A percentile compares a stretch with the other conserved stretches of the same genome.
Evolutionary conservation across 2,888 invertebrate species (phyloP).

Genomic region (Euproctis similis): DNA sequence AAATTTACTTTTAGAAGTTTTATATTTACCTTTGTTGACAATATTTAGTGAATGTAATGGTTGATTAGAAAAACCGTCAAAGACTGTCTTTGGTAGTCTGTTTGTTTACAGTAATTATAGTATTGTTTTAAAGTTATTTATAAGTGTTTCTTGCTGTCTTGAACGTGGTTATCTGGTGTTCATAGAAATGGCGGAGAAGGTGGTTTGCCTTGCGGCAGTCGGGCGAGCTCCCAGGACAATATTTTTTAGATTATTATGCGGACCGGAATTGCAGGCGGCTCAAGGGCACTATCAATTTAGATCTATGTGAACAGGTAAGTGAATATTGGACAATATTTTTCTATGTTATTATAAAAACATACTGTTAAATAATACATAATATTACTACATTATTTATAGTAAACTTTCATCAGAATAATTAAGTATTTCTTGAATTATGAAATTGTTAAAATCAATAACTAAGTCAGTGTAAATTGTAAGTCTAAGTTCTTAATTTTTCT

Average conservation of each 20-base stretch:
- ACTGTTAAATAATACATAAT: constrained; percentile 56
- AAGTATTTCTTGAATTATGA: no score
- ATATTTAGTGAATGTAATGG: constrained; percentile 27
- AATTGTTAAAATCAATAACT: no score
- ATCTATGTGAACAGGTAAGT: constrained; percentile 94
- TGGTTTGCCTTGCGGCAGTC: constrained; percentile 95
- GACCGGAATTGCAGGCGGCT: constrained; percentile 89
- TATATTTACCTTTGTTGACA: constrained; percentile 50
- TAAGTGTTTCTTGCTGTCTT: constrained; percentile 15
- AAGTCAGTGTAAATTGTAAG: no score
- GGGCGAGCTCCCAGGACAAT: constrained; percentile 95
- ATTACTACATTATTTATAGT: no score
- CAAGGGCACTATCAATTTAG: constrained; percentile 93
- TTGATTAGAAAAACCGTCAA: constrained; percentile 1
- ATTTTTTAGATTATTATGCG: constrained; percentile 94
- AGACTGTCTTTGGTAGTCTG: no score
- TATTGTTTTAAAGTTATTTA: background rate
- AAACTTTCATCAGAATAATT: no score
- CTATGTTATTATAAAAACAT: constrained; percentile 98
- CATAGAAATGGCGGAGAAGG: constrained; percentile 94
- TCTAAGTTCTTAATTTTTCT: no score
- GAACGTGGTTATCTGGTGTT: constrained; percentile 12
- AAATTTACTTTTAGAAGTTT: constrained; percentile 65
- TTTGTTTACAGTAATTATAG: background rate
- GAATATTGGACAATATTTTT: constrained; percentile 1